These are phyloP conservation scores for Sesia apiformis DNA, from an alignment of 2,888 invertebrate genomes.

Conservation along the genomic window DNA sequence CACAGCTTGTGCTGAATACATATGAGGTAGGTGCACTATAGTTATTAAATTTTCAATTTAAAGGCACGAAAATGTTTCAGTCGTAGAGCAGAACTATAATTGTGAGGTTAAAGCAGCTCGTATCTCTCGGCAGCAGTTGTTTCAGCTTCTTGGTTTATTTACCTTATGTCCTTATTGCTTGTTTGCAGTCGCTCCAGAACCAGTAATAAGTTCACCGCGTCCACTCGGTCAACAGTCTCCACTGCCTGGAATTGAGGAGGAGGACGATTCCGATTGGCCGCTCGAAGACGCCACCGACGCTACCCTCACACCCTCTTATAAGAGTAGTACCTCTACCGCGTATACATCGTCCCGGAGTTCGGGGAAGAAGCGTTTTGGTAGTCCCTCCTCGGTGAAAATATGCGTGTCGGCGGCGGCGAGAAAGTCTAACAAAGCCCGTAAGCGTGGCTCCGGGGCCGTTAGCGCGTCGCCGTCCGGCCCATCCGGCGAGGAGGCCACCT, in stretches of 20 bases:
- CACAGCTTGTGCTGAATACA: no score
- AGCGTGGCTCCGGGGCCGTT: conserved; percentile 59
- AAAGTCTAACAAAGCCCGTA: conserved; percentile 67
- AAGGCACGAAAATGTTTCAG: no score
- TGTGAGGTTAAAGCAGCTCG: no score
- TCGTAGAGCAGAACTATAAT: no score
- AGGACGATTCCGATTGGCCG: conserved; percentile 81
- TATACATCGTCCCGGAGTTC: conserved; percentile 66
- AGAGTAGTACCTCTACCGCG: conserved; percentile 68
- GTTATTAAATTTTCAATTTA: no score
- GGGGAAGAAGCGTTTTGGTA: conserved; percentile 68
- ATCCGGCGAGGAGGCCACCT: conserved; percentile 46
- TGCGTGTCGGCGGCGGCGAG: conserved; percentile 72
- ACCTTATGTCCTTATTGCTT: conserved; percentile 33
- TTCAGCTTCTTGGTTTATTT: background rate
- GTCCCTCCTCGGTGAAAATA: conserved; percentile 76
- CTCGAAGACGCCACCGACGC: conserved; percentile 68
- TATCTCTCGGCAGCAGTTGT: no score
- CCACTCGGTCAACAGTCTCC: conserved; percentile 80
- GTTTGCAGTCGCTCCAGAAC: conserved; percentile 71
- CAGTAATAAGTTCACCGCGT: conserved; percentile 70
- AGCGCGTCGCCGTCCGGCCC: conserved; percentile 32
- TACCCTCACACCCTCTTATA: conserved; percentile 65
- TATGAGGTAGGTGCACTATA: no score
- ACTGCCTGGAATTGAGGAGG: conserved; percentile 88